A percentile compares a stretch with the other conserved stretches of the same genome.
phyloP scores from a whole-genome alignment of 1,140 invertebrate species.

The Proctacanthus coquilletti region DNA sequence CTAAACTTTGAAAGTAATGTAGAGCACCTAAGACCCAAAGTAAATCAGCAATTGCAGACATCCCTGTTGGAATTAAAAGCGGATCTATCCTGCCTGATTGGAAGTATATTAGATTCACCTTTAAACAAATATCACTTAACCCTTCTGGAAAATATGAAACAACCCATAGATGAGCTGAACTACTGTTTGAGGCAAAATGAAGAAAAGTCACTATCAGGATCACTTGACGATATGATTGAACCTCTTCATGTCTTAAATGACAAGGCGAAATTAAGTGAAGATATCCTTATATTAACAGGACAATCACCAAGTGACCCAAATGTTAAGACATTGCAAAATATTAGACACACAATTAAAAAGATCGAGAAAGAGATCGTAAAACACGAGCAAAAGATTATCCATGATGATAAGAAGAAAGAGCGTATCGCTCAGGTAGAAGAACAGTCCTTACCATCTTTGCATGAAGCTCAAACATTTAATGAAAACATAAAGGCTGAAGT shows the following conservation, averaged over 20 bases:
- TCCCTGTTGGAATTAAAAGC: constrained; percentile 18
- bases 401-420: constrained; percentile 22
- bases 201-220: constrained; percentile 21
- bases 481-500: too few relatives aligned
- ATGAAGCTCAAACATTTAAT: constrained; percentile 19
- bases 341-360: constrained; percentile 18
- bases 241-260: constrained; percentile 21
- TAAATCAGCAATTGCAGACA: constrained; percentile 15
- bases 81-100: constrained; percentile 20
- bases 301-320: constrained; percentile 14
- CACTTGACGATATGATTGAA: constrained; percentile 27
- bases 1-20: constrained; percentile 27
- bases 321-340: constrained; percentile 15
- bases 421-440: constrained; percentile 17
- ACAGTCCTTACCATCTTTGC: constrained; percentile 18
- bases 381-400: constrained; percentile 22
- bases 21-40: constrained; percentile 14
- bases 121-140: constrained; percentile 20
- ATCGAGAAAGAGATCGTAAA: constrained; percentile 25
- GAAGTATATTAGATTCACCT: constrained; percentile 21
- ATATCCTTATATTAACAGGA: constrained; percentile 11
- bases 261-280: constrained; percentile 16
- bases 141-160: constrained; percentile 20
- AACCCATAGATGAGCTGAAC: constrained; percentile 25
- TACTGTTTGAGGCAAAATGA: constrained; percentile 28